Conservation (phyloP, 2,888 invertebrate genomes). For the Maniola hyperantus region DNA sequence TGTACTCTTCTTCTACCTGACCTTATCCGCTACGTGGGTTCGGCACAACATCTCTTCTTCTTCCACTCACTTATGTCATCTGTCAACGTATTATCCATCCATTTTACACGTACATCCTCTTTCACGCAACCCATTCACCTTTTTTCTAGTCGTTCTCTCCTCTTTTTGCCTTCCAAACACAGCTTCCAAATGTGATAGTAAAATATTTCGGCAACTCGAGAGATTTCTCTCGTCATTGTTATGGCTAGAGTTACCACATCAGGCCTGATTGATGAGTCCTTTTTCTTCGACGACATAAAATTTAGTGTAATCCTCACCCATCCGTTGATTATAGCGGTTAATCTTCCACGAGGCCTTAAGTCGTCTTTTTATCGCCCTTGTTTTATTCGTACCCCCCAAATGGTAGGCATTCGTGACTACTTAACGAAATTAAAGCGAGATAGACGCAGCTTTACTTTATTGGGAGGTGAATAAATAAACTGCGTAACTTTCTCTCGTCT, state of each 20-base stretch:
- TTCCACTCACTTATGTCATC: too few relatives aligned
- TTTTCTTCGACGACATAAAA: constrained; percentile 59
- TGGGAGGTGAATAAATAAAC: constrained; percentile 17
- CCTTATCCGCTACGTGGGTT: too few relatives aligned
- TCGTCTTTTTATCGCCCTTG: constrained; percentile 63
- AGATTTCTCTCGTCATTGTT: constrained; percentile 56
- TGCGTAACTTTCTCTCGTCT: not conserved
- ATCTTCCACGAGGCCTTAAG: constrained; percentile 66
- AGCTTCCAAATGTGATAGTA: too few relatives aligned
- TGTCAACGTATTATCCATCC: too few relatives aligned
- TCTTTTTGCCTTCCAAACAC: too few relatives aligned
- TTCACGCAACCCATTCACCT: too few relatives aligned
- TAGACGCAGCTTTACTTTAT: constrained; percentile 30
- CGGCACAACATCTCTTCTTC: too few relatives aligned
- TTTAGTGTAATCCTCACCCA: constrained; percentile 73
- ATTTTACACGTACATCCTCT: too few relatives aligned
- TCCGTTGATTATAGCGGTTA: constrained; percentile 78
- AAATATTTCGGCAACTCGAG: not conserved
- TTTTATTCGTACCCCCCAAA: constrained; percentile 65
- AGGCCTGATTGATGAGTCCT: constrained; percentile 55
- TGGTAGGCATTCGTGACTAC: constrained; percentile 67
- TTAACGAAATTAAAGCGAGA: constrained; percentile 69
- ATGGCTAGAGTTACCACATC: constrained; percentile 55
- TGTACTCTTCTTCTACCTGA: too few relatives aligned
- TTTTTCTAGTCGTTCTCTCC: too few relatives aligned